phyloP scores from a whole-genome alignment of 1,140 invertebrate genomes.

The Drosophila erecta region DNA sequence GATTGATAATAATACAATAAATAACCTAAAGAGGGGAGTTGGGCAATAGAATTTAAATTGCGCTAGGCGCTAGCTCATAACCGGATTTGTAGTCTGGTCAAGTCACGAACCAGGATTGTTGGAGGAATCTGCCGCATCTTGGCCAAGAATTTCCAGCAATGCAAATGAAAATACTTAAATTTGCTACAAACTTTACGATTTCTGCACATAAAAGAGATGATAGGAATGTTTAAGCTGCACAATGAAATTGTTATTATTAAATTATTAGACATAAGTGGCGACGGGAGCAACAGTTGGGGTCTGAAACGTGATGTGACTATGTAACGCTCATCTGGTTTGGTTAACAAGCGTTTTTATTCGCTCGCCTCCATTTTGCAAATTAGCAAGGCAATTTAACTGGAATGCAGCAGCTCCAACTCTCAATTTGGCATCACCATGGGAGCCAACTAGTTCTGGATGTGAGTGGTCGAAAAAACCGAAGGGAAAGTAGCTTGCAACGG shows the following conservation, averaged over 20 bases:
- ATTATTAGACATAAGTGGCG: conserved; percentile 50
- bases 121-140: background rate
- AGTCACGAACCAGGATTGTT: conserved; percentile 39
- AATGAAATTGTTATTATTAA: conserved; percentile 60
- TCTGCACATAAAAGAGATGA: conserved; percentile 50
- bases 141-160: conserved; percentile 9
- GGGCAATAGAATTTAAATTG: conserved; percentile 44
- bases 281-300: conserved; percentile 20
- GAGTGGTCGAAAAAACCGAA: conserved; percentile 10
- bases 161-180: conserved; percentile 39
- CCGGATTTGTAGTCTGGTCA: conserved; percentile 37
- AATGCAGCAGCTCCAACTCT: conserved; percentile 24
- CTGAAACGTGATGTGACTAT: conserved; percentile 49
- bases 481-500: conserved; percentile 5
- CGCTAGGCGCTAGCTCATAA: conserved; percentile 40
- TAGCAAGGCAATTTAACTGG: conserved; percentile 49
- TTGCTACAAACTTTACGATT: conserved; percentile 30
- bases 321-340: conserved; percentile 44
- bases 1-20: conserved; percentile 53
- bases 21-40: conserved; percentile 12
- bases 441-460: conserved; percentile 33
- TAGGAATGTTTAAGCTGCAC: conserved; percentile 50
- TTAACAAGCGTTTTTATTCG: conserved; percentile 28
- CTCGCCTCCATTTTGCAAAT: conserved; percentile 36
- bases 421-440: conserved; percentile 19